These are phyloP conservation scores for Tipula lateralis DNA, from an alignment of 2,888 invertebrate species.

Conservation along the genomic window DNA sequence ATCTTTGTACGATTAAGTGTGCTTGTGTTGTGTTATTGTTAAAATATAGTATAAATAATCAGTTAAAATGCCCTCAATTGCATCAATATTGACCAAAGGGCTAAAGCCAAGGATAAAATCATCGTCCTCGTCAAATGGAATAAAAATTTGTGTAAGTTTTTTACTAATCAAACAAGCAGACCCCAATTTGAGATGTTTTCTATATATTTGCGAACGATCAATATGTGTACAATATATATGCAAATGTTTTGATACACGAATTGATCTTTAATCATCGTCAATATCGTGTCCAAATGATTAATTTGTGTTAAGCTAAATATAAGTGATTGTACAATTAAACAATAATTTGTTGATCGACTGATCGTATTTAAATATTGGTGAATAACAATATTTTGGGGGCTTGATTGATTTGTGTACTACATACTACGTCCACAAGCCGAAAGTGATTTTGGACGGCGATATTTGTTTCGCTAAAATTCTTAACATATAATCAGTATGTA, in stretches of 20 bases:
- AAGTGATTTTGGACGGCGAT: too few relatives aligned
- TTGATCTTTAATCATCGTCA: not conserved
- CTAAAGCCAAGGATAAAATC: not conserved
- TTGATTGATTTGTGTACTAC: not conserved
- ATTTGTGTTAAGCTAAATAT: too few relatives aligned
- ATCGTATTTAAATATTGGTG: not conserved
- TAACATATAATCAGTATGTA: not conserved
- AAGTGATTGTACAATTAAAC: too few relatives aligned
- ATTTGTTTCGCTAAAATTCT: not conserved
- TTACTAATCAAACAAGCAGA: not conserved
- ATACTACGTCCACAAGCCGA: too few relatives aligned
- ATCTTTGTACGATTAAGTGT: not conserved
- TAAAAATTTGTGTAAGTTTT: constrained; percentile 15
- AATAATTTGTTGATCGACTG: not conserved
- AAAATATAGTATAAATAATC: not conserved
- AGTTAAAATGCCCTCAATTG: constrained; percentile 20
- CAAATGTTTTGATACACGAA: not conserved
- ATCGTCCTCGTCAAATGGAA: not conserved
- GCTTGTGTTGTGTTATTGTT: not conserved
- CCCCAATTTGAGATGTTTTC: not conserved
- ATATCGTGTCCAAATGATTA: not conserved
- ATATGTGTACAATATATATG: not conserved
- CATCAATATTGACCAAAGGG: constrained; percentile 9
- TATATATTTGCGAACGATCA: not conserved
- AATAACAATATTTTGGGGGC: not conserved